These are phyloP conservation scores for Cyprinella venusta DNA, from an alignment of 2,797 vertebrate genomes.

Conservation along the genomic window DNA sequence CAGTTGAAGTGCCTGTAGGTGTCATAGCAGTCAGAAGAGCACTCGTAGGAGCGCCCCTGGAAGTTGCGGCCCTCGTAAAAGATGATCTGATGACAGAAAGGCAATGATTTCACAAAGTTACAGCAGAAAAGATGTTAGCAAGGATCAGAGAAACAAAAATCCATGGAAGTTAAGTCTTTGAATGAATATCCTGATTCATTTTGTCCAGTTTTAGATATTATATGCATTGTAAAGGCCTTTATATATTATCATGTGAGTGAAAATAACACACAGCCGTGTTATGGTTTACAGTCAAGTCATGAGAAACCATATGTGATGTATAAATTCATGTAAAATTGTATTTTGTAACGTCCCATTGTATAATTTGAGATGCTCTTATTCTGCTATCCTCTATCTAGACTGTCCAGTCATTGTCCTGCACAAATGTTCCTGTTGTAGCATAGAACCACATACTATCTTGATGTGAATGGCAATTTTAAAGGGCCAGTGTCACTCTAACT, in stretches of 20 bases:
- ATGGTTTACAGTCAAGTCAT: background rate
- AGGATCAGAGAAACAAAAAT: constrained; percentile 8
- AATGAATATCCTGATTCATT: background rate
- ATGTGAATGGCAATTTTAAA: background rate
- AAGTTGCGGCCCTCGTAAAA: constrained; percentile 82
- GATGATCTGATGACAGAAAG: constrained; percentile 69
- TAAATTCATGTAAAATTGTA: background rate
- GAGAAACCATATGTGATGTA: background rate
- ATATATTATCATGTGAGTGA: background rate
- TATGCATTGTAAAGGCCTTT: background rate
- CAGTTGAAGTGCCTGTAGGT: constrained; percentile 78
- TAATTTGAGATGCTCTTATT: background rate
- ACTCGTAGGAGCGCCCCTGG: constrained; percentile 81
- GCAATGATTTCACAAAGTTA: constrained; percentile 11
- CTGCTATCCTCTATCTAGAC: background rate
- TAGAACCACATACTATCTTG: background rate
- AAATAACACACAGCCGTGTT: background rate
- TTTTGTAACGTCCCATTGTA: background rate
- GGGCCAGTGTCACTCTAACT: background rate
- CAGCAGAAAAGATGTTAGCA: constrained; percentile 3
- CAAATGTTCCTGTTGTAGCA: background rate
- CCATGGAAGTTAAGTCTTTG: background rate
- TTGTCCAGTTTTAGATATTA: background rate
- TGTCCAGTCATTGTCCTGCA: background rate
- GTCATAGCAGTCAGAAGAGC: constrained; percentile 77